Conservation (phyloP, 2,797 vertebrate genomes). For the Sphaeramia orbicularis region DNA sequence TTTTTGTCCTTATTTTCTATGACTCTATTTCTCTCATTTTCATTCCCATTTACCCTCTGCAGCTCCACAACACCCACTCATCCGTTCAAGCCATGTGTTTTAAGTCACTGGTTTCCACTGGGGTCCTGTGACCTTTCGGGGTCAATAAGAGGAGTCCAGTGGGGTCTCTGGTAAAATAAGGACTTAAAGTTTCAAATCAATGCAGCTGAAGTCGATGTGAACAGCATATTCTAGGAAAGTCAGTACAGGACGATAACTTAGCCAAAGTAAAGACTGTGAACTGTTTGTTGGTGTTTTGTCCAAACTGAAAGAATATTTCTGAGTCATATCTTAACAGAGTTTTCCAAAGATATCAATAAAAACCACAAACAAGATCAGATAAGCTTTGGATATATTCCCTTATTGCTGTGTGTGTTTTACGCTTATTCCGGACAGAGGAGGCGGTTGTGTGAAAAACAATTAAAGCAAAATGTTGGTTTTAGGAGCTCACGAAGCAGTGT, state of each 20-base stretch:
- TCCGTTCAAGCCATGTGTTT: constrained; percentile 67
- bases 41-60: constrained; percentile 2
- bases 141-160: constrained; percentile 37
- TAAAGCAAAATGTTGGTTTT: constrained; percentile 6
- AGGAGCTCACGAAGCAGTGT: constrained; percentile 5
- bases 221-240: too few relatives aligned
- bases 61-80: too few relatives aligned
- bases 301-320: background rate
- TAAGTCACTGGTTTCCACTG: constrained; percentile 54
- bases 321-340: background rate
- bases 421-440: background rate
- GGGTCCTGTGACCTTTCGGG: constrained; percentile 61
- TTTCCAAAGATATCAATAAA: constrained; percentile 3
- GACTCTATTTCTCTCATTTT: background rate
- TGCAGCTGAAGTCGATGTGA: too few relatives aligned
- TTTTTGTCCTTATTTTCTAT: background rate
- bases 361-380: constrained; percentile 40
- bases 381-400: background rate
- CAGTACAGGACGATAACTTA: too few relatives aligned
- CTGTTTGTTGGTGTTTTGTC: background rate
- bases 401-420: background rate
- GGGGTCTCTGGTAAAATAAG: constrained; percentile 38
- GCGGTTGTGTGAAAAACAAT: background rate
- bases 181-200: constrained; percentile 24
- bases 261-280: too few relatives aligned